Base-by-base conservation (phyloP, 2,797 vertebrate genomes). In the Schizopygopsis pylzovi region DNA sequence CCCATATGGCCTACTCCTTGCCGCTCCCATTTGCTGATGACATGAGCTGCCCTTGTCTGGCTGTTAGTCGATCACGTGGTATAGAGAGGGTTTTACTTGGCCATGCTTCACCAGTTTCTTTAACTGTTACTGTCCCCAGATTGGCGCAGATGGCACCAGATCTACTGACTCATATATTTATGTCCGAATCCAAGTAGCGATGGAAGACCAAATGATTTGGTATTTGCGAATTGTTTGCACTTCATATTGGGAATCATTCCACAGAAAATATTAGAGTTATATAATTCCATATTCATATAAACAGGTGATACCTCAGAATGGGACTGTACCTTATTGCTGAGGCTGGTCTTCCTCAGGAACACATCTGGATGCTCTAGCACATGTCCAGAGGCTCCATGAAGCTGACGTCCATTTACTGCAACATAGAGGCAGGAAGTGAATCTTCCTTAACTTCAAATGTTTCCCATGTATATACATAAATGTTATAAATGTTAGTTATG, bases 341-440 rank as follows among this genome's bases (percentile, higher is more conserved):
- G 85, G 84, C 89, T 89, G 83, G 92, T 45, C 92, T 96, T 98
- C 90, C 92, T 94, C 88, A 96, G 91, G 90, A 93, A 93, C 85
- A 93, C 92, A 59, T 94, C 93, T 20, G 91, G 63, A 1, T 92
- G 90, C 79, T 96, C 95, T 1, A 91, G 82, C 41, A 93, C 94
- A 88, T 93, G 94, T 6, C 92, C 85, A 0, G 93, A 91, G 33
- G 94, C 95, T 76, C 93, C 92, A 61, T 92, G 92, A 65, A 93
- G 82, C 89, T 93, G 96, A 90, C 93, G 93, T 92, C 95, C 95
- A 87, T 96, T 96, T 89, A 94, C 97, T 98, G 92, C 18, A 89
- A 88, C 22, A 67, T n/a, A 52, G 49, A 15, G 20, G 68, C 41
- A 81, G 11, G 9, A 70, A 63, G 61, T 61, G 39, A 67, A 10